A percentile compares a stretch with the other conserved stretches of the same genome.
These are phyloP conservation scores for Aulostomus chinensis DNA, from an alignment of 2,797 vertebrate genomes.

Conservation along the genomic window DNA sequence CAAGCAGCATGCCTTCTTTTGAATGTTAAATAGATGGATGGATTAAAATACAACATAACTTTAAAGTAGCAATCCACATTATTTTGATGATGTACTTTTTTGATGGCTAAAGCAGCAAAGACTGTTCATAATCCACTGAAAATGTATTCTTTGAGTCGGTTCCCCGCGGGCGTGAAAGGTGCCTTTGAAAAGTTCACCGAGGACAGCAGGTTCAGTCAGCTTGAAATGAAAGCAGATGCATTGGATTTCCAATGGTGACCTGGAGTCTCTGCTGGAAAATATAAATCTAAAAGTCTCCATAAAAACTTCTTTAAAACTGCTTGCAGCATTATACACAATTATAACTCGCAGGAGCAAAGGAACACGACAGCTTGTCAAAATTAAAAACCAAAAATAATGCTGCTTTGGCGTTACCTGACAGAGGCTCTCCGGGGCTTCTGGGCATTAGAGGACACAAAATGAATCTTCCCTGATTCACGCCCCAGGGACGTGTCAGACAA, in stretches of 20 bases:
- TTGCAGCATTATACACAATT: neutral
- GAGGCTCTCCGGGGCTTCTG: neutral
- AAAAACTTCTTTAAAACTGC: neutral
- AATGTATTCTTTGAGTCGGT: neutral
- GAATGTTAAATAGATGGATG: too few species aligned
- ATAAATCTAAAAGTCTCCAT: neutral
- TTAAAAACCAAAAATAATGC: neutral
- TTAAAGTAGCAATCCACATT: too few species aligned
- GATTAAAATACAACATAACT: too few species aligned
- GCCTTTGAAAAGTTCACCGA: neutral
- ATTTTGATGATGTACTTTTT: neutral
- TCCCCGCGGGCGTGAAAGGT: neutral
- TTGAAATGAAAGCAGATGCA: too few species aligned
- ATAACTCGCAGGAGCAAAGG: neutral
- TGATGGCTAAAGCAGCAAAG: neutral
- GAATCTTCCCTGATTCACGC: neutral
- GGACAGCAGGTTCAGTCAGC: too few species aligned
- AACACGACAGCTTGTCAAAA: neutral
- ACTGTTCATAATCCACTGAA: neutral
- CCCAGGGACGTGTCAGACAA: too few species aligned
- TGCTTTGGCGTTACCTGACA: neutral
- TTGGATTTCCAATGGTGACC: neutral
- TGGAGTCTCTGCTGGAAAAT: too few species aligned
- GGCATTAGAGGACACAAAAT: slow-evolving; percentile 3
- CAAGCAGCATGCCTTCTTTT: neutral